phyloP scores from a whole-genome alignment of 2,113 vertebrate species.

The Mohoua ochrocephala region DNA sequence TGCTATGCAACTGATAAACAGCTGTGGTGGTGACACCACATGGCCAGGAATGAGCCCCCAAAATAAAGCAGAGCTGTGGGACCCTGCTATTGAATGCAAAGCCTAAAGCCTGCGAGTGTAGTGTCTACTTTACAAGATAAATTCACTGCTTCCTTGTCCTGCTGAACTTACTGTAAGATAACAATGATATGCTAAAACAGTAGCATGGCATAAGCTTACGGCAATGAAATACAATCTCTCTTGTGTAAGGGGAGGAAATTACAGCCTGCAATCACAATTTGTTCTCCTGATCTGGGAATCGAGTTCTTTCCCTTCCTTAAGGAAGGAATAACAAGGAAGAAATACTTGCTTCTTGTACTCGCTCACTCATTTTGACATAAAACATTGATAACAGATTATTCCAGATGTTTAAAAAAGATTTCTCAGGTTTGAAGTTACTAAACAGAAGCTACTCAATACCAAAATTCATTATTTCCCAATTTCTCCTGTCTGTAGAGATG shows the following conservation, averaged over 20 bases:
- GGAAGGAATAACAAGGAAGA: not conserved
- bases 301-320: not conserved
- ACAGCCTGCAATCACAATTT: not conserved
- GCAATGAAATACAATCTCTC: not conserved
- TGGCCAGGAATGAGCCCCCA: not conserved
- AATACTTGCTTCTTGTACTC: not conserved
- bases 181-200: not conserved
- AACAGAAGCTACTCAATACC: not conserved
- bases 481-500: not conserved
- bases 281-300: not conserved
- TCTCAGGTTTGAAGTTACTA: not conserved
- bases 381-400: not conserved
- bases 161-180: not conserved
- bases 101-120: not conserved
- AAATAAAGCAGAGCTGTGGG: not conserved
- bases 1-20: not conserved
- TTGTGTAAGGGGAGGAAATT: not conserved
- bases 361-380: not conserved
- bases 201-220: not conserved
- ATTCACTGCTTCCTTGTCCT: not conserved
- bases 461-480: not conserved
- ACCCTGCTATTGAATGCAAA: not conserved
- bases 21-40: not conserved
- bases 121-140: not conserved
- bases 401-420: not conserved